These are phyloP conservation scores for Halictus quadricinctus DNA, from an alignment of 2,888 invertebrate genomes.

Conservation along the genomic window DNA sequence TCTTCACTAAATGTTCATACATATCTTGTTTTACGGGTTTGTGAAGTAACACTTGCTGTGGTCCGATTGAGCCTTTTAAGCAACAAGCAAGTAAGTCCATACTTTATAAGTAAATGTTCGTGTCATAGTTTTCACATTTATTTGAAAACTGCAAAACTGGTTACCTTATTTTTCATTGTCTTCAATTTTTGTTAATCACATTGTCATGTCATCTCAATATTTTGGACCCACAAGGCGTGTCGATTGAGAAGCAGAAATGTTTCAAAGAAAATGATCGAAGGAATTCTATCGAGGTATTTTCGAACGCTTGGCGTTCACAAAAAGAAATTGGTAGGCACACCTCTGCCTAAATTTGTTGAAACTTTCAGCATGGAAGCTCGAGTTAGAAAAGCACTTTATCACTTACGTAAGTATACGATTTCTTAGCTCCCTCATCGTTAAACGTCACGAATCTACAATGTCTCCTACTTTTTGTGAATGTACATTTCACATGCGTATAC, in stretches of 20 bases:
- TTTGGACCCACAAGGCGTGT: background rate
- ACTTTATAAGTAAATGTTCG: background rate
- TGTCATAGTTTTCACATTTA: background rate
- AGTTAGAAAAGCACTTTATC: conserved; percentile 50
- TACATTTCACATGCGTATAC: conserved; percentile 22
- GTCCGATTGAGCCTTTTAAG: background rate
- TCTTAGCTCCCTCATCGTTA: background rate
- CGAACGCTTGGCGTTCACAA: conserved; percentile 12
- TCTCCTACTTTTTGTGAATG: conserved; percentile 10
- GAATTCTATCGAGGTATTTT: conserved; percentile 31
- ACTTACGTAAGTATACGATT: conserved; percentile 27
- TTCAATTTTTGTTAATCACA: background rate
- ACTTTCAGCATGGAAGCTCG: conserved; percentile 41
- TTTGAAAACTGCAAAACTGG: background rate
- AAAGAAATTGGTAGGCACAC: conserved; percentile 7
- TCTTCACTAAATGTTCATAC: conserved; percentile 33
- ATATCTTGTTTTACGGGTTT: conserved; percentile 1
- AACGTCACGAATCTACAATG: conserved; percentile 30
- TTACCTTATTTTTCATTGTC: background rate
- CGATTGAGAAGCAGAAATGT: conserved; percentile 16
- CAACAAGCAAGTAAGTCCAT: background rate
- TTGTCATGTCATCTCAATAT: background rate
- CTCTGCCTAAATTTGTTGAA: conserved; percentile 17
- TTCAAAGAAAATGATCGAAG: conserved; percentile 19
- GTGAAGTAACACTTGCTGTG: conserved; percentile 21